Percentiles rank a stretch among this genome's conserved stretches.
These are phyloP conservation scores for Champsocephalus gunnari DNA, from an alignment of 2,797 vertebrate genomes.

Conservation along the genomic window DNA sequence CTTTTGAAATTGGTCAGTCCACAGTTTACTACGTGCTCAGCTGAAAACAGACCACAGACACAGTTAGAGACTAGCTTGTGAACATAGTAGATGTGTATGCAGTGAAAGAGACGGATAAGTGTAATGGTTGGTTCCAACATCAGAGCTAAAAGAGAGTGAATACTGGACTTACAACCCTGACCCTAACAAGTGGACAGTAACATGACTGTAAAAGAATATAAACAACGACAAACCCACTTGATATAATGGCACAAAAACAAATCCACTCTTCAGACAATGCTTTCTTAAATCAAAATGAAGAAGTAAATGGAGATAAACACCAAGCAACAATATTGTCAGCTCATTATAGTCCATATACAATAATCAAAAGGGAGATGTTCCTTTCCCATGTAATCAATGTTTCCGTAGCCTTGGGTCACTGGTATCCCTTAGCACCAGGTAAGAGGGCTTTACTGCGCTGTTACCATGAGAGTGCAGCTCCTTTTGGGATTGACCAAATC, in stretches of 20 bases:
- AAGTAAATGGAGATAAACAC: not conserved
- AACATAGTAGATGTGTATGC: too few species aligned
- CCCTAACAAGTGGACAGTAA: too few species aligned
- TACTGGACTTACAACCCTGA: not conserved
- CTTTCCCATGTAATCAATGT: not conserved
- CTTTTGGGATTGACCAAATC: not conserved
- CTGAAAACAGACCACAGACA: too few species aligned
- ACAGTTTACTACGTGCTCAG: too few species aligned
- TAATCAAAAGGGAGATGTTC: not conserved
- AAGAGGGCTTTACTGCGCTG: not conserved
- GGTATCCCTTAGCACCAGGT: not conserved
- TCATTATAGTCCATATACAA: not conserved
- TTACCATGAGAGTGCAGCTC: not conserved
- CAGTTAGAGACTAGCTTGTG: too few species aligned
- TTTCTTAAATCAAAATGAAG: not conserved
- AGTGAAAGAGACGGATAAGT: too few species aligned
- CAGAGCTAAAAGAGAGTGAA: not conserved
- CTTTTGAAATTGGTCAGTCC: too few species aligned
- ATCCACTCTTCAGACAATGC: not conserved
- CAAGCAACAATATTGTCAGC: not conserved
- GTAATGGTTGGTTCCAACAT: not conserved
- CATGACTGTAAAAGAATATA: not conserved
- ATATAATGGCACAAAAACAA: not conserved
- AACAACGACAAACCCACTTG: not conserved
- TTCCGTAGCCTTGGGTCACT: not conserved